Conservation (phyloP, 2,888 invertebrate genomes). For the Cantharis flavilabris region DNA sequence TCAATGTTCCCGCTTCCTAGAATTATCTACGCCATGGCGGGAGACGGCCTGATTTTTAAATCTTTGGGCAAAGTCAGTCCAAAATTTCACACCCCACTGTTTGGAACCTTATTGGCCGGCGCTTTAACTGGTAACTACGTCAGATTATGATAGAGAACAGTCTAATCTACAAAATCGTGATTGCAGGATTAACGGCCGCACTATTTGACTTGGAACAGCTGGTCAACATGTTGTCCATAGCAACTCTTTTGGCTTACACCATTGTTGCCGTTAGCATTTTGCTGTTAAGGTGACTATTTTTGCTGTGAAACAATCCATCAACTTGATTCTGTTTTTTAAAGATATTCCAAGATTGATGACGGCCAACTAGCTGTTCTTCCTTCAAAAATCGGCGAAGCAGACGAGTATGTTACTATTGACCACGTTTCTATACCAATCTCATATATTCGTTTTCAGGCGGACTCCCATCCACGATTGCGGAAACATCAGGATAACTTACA, state of each 20-base stretch:
- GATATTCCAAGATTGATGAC: background rate
- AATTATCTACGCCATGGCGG: conserved; percentile 87
- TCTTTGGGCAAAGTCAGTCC: conserved; percentile 74
- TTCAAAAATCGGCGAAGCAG: background rate
- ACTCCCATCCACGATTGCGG: background rate
- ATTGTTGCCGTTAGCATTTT: conserved; percentile 77
- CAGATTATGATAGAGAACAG: background rate
- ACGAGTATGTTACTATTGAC: background rate
- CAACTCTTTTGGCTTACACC: conserved; percentile 73
- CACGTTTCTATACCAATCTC: background rate
- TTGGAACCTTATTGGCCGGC: conserved; percentile 77
- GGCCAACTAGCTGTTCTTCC: background rate
- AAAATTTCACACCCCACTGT: conserved; percentile 77
- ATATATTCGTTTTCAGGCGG: background rate
- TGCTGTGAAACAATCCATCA: background rate
- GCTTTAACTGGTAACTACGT: conserved; percentile 66
- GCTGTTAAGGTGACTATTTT: conserved; percentile 63
- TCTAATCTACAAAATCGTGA: conserved; percentile 1
- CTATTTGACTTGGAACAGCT: conserved; percentile 72
- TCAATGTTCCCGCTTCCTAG: conserved; percentile 86
- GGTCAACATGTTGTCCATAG: conserved; percentile 82
- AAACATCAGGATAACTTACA: conserved; percentile 5
- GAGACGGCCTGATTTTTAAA: conserved; percentile 81
- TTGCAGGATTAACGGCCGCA: conserved; percentile 66
- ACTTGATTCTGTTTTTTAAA: background rate